phyloP scores from a whole-genome alignment of 2,888 invertebrate genomes.

The Drosophila multiciliata region DNA sequence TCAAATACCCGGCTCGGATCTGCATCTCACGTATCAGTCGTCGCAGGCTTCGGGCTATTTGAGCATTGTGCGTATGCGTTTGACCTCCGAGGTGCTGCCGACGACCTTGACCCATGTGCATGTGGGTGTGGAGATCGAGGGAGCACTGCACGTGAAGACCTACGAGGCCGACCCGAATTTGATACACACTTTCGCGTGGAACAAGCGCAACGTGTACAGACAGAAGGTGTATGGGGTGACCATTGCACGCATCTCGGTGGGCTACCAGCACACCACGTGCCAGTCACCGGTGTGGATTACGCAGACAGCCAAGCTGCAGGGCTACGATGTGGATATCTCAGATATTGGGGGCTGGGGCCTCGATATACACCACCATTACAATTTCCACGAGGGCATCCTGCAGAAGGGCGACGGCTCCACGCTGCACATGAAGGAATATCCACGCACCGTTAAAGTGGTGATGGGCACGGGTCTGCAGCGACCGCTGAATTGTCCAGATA shows the following conservation, averaged over 20 bases:
- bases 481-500: slow-evolving; percentile 93
- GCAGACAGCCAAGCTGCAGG: slow-evolving; percentile 96
- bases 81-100: slow-evolving; percentile 93
- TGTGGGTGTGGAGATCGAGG: slow-evolving; percentile 96
- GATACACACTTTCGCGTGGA: slow-evolving; percentile 98
- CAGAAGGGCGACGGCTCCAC: slow-evolving; percentile 99
- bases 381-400: slow-evolving; percentile 98
- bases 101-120: slow-evolving; percentile 94
- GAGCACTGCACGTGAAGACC: slow-evolving; percentile 94
- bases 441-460: slow-evolving; percentile 94
- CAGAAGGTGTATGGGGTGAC: slow-evolving; percentile 97
- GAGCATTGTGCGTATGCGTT: slow-evolving; percentile 95
- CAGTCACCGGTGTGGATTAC: slow-evolving; percentile 96
- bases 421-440: slow-evolving; percentile 96
- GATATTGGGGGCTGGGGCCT: slow-evolving; percentile 99
- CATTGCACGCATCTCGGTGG: slow-evolving; percentile 94
- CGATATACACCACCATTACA: slow-evolving; percentile 99
- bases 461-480: slow-evolving; percentile 97
- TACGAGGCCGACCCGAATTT: slow-evolving; percentile 98
- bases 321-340: slow-evolving; percentile 98
- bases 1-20: slow-evolving; percentile 95
- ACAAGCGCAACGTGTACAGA: slow-evolving; percentile 98
- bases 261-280: slow-evolving; percentile 97
- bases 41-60: slow-evolving; percentile 97
- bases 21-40: slow-evolving; percentile 97